These are phyloP conservation scores for Auanema freiburgensis DNA, from an alignment of 2,888 invertebrate genomes.

Conservation along the genomic window DNA sequence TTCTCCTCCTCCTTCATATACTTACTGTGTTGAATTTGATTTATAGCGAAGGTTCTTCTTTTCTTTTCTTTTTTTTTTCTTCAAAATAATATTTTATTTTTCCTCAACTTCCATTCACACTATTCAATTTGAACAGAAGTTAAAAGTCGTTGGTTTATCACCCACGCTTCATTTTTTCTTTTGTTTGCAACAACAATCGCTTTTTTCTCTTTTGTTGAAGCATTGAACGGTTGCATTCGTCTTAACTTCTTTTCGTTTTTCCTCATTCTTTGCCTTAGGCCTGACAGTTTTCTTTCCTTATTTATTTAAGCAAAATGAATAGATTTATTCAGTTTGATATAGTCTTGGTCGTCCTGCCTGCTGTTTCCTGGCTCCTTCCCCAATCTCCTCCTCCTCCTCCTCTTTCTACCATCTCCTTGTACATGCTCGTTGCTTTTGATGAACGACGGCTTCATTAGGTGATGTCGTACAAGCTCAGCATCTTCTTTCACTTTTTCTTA, in stretches of 20 bases:
- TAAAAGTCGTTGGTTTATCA: too few species aligned
- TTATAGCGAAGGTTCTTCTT: not conserved
- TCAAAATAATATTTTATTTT: not conserved
- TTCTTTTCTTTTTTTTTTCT: conserved; percentile 5
- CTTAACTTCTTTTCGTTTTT: not conserved
- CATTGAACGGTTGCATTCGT: too few species aligned
- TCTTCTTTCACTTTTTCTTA: conserved; percentile 5
- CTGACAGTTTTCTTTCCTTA: not conserved
- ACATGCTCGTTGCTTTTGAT: conserved; percentile 2
- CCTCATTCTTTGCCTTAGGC: conserved; percentile 7
- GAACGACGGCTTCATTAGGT: not conserved
- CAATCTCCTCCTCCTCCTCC: not conserved
- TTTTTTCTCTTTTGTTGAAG: too few species aligned
- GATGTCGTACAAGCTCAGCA: not conserved
- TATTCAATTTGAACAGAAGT: too few species aligned
- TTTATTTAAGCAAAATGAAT: not conserved
- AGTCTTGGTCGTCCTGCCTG: too few species aligned
- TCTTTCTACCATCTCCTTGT: not conserved
- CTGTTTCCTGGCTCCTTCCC: too few species aligned
- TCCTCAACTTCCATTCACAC: too few species aligned
- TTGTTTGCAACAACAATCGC: too few species aligned
- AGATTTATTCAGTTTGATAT: conserved; percentile 1
- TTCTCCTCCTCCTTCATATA: not conserved
- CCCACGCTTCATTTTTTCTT: too few species aligned
- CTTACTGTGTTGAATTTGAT: not conserved